These are phyloP conservation scores for Chrysina gloriosa DNA, from an alignment of 2,888 invertebrate species.

Conservation along the genomic window DNA sequence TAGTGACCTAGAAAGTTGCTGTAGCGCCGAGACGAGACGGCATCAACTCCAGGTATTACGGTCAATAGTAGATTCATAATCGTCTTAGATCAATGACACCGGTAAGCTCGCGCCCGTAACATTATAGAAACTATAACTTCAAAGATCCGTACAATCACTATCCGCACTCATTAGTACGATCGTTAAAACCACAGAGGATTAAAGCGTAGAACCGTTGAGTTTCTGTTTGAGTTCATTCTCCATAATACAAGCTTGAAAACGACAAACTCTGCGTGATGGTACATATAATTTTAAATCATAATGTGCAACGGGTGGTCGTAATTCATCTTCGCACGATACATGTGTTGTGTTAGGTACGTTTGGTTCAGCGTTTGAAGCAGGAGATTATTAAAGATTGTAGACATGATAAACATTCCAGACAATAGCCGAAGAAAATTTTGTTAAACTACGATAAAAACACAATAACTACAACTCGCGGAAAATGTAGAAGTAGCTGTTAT, in stretches of 20 bases:
- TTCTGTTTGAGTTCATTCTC: neutral
- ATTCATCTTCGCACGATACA: neutral
- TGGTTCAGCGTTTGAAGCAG: too few relatives aligned
- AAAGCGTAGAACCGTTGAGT: neutral
- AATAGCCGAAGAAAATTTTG: too few relatives aligned
- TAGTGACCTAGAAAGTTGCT: conserved; percentile 32
- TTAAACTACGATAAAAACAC: too few relatives aligned
- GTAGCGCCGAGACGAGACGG: conserved; percentile 18
- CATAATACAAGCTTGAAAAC: neutral
- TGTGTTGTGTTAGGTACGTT: too few relatives aligned
- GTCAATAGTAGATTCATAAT: conserved; percentile 24
- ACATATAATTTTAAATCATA: conserved; percentile 9
- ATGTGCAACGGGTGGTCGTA: neutral
- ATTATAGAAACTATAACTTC: conserved; percentile 10
- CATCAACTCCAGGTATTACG: conserved; percentile 27
- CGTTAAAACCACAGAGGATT: conserved; percentile 23
- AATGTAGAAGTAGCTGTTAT: too few relatives aligned
- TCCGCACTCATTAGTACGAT: conserved; percentile 13
- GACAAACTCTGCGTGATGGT: neutral
- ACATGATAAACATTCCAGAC: too few relatives aligned
- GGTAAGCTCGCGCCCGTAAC: conserved; percentile 18
- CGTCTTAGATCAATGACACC: conserved; percentile 33
- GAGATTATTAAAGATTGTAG: too few relatives aligned
- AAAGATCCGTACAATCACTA: conserved; percentile 15
- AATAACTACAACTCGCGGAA: too few relatives aligned